Conservation (phyloP, 2,888 invertebrate genomes). For the Eupithecia centaureata region DNA sequence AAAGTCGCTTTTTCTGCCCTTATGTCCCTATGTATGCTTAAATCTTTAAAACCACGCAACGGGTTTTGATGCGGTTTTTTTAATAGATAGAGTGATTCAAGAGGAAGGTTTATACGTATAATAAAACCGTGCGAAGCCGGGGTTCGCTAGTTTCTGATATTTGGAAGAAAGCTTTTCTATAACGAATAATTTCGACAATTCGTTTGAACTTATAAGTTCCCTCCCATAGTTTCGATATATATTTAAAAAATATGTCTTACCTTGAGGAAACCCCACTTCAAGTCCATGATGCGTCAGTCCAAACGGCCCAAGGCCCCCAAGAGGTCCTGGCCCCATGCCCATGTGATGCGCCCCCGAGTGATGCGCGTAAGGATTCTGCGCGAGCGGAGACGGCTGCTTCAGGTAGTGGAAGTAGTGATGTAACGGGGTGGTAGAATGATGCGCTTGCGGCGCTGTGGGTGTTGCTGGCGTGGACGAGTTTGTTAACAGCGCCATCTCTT, state of each 20-base stretch:
- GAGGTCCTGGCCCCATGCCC: slow-evolving; percentile 82
- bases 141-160: no score
- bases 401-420: slow-evolving; percentile 84
- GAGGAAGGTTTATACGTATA: no score
- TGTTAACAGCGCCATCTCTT: slow-evolving; percentile 76
- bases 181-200: no score
- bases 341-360: slow-evolving; percentile 79
- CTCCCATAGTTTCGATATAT: neutral
- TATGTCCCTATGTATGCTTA: no score
- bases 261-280: slow-evolving; percentile 81
- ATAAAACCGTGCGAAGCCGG: no score
- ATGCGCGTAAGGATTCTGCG: slow-evolving; percentile 79
- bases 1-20: no score
- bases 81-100: no score
- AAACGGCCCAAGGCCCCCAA: slow-evolving; percentile 79
- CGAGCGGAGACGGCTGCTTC: slow-evolving; percentile 81
- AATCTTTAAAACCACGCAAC: no score
- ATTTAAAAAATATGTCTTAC: slow-evolving; percentile 54
- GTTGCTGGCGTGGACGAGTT: slow-evolving; percentile 74
- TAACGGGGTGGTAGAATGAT: slow-evolving; percentile 81
- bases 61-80: no score
- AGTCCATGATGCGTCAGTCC: slow-evolving; percentile 77
- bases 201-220: no score
- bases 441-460: slow-evolving; percentile 73
- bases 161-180: no score